Evolutionary conservation across 2,113 vertebrate species (phyloP).

Genomic region (Mastomys natalensis): DNA sequence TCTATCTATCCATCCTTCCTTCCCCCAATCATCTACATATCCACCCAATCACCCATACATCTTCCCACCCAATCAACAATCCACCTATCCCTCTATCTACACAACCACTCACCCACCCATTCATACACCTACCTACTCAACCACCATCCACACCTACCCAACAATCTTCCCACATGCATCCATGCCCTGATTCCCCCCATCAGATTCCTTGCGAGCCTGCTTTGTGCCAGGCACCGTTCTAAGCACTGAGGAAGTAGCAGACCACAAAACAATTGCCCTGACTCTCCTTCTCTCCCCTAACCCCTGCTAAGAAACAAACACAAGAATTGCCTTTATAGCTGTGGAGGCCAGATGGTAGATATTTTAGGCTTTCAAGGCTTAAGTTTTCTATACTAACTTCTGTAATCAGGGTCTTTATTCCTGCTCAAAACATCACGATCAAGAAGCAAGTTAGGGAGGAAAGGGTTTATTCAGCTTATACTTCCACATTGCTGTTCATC

Average conservation of each 20-base stretch:
- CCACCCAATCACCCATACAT: neutral
- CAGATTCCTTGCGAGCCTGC: neutral
- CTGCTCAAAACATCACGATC: too few relatives aligned
- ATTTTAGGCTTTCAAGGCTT: neutral
- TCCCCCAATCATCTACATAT: neutral
- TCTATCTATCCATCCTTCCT: neutral
- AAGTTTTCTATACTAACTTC: neutral
- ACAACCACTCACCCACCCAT: neutral
- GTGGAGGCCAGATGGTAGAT: neutral
- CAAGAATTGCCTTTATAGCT: neutral
- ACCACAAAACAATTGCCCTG: neutral
- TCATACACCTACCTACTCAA: neutral
- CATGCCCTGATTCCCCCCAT: neutral
- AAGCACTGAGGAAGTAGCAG: neutral
- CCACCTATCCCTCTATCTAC: too few relatives aligned
- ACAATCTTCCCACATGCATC: too few relatives aligned
- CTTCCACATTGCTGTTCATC: too few relatives aligned
- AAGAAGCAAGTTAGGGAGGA: too few relatives aligned
- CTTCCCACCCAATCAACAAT: neutral
- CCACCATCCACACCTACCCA: neutral
- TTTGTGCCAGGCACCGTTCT: neutral
- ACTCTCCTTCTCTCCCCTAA: neutral
- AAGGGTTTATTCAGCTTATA: too few relatives aligned
- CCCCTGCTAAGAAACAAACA: neutral
- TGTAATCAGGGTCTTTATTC: too few relatives aligned